A percentile compares a stretch with the other conserved stretches of the same genome.
Evolutionary conservation across 2,888 invertebrate species (phyloP).

Genomic region (Melanostoma mellinum): DNA sequence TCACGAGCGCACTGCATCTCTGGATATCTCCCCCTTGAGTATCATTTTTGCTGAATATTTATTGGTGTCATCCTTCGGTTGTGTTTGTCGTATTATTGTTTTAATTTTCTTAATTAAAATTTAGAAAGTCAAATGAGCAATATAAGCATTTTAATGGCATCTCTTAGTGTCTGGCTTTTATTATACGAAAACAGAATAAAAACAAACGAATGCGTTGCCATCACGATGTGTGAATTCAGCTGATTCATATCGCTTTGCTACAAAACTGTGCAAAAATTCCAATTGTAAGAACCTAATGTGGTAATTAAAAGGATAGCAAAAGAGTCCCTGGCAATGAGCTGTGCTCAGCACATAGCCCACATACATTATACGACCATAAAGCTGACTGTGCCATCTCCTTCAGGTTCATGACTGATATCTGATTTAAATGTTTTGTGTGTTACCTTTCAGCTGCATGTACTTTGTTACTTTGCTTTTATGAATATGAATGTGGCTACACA

Average conservation of each 20-base stretch:
- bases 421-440: conserved; percentile 32
- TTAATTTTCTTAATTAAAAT: conserved; percentile 71
- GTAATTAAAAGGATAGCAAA: conserved; percentile 59
- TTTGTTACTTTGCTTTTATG: no score
- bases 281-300: conserved; percentile 45
- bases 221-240: conserved; percentile 35
- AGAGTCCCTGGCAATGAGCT: conserved; percentile 33
- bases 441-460: neutral
- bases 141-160: conserved; percentile 22
- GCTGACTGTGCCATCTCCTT: conserved; percentile 31
- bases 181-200: neutral
- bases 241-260: conserved; percentile 25
- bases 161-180: conserved; percentile 8
- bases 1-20: no score
- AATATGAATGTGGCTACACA: no score
- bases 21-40: conserved; percentile 5
- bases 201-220: conserved; percentile 5
- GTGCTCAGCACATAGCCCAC: neutral
- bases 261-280: conserved; percentile 39
- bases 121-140: conserved; percentile 63
- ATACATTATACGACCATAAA: no score
- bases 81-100: conserved; percentile 30
- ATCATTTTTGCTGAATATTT: conserved; percentile 21
- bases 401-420: conserved; percentile 56
- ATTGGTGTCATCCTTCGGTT: neutral